Conservation (phyloP, 2,113 vertebrate genomes). For the Heloderma charlesbogerti region DNA sequence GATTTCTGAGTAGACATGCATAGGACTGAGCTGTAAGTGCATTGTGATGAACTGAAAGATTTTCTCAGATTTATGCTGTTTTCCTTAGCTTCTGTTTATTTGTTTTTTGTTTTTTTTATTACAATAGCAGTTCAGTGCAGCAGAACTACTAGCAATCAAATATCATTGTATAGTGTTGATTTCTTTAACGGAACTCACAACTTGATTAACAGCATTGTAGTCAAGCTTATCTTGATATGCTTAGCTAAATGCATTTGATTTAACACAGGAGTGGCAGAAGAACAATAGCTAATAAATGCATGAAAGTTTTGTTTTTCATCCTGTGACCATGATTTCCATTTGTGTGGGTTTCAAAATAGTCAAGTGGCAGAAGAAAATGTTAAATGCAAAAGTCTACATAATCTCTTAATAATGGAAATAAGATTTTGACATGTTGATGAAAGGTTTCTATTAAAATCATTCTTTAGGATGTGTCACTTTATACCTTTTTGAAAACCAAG, state of each 20-base stretch:
- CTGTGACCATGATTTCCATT: constrained; percentile 55
- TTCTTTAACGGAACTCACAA: constrained; percentile 42
- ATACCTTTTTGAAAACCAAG: constrained; percentile 28
- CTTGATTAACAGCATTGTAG: constrained; percentile 47
- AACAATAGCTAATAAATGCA: constrained; percentile 54
- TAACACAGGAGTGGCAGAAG: constrained; percentile 24
- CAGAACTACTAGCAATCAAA: constrained; percentile 47
- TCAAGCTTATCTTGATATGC: constrained; percentile 33
- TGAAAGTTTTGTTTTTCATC: constrained; percentile 54
- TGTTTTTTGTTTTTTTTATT: neutral
- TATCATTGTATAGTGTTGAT: constrained; percentile 27
- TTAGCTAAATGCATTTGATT: constrained; percentile 55
- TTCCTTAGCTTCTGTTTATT: neutral
- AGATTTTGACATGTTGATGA: constrained; percentile 56
- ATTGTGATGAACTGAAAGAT: constrained; percentile 49
- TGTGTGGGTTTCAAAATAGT: constrained; percentile 45
- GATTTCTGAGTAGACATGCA: neutral
- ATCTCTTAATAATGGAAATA: constrained; percentile 45
- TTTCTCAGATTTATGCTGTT: neutral
- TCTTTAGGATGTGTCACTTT: constrained; percentile 35
- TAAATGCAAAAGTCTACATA: constrained; percentile 44
- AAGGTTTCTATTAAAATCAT: constrained; percentile 39
- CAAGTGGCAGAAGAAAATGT: constrained; percentile 45
- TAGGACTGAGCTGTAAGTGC: neutral
- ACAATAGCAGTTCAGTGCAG: constrained; percentile 41